Evolutionary conservation across 2,113 vertebrate genomes (phyloP).

Genomic region (Clarias macrocephalus): DNA sequence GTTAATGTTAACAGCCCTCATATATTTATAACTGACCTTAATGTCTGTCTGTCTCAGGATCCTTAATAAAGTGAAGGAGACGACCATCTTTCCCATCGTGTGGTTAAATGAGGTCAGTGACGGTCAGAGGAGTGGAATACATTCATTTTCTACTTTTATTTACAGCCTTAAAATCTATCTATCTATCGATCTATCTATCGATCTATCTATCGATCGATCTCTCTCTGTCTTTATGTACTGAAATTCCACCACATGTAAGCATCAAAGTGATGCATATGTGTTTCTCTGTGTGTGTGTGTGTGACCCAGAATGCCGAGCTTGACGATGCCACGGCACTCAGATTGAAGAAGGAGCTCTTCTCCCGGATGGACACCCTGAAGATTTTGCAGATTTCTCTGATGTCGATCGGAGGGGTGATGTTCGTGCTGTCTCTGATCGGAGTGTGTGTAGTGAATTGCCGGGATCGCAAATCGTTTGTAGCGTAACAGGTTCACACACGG

Average conservation of each 20-base stretch:
- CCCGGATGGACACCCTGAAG: constrained; percentile 70
- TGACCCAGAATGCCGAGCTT: constrained; percentile 78
- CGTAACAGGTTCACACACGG: not conserved
- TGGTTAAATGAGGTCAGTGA: constrained; percentile 93
- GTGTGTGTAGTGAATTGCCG: constrained; percentile 64
- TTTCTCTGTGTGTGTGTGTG: constrained; percentile 16
- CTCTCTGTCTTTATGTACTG: not conserved
- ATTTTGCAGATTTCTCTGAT: constrained; percentile 72
- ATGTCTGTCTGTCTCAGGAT: constrained; percentile 68
- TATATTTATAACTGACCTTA: not conserved
- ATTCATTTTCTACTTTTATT: not conserved
- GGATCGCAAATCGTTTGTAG: not conserved
- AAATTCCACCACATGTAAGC: not conserved
- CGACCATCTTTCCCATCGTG: constrained; percentile 83
- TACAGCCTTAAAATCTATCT: not conserved
- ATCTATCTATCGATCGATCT: not conserved
- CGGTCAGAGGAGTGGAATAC: not conserved
- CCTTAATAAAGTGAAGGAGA: constrained; percentile 71
- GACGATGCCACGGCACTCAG: constrained; percentile 80
- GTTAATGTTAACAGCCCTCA: too few relatives aligned
- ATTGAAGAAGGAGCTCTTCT: constrained; percentile 77
- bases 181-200: not conserved
- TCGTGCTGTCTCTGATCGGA: constrained; percentile 70
- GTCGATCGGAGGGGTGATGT: constrained; percentile 67
- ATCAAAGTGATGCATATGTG: not conserved